These are phyloP conservation scores for Xenus cinereus DNA, from an alignment of 2,113 vertebrate genomes.

Conservation along the genomic window DNA sequence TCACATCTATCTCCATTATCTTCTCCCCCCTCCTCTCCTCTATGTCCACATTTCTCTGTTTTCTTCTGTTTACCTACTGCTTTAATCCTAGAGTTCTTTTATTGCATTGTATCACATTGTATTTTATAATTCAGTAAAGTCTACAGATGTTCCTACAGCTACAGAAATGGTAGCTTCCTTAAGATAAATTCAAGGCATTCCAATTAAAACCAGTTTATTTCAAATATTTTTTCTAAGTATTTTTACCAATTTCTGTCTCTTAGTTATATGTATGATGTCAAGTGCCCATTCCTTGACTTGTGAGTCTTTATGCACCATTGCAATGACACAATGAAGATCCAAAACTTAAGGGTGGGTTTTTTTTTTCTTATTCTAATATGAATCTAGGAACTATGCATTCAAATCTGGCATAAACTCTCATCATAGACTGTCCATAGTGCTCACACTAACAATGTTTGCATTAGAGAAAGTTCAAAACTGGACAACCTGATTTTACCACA, in stretches of 20 bases:
- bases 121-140: not conserved
- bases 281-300: not conserved
- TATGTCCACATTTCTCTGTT: not conserved
- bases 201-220: not conserved
- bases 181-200: not conserved
- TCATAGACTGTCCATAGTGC: not conserved
- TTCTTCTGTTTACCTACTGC: not conserved
- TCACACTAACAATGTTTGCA: not conserved
- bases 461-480: not conserved
- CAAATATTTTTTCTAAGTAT: not conserved
- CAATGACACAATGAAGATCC: not conserved
- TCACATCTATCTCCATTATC: not conserved
- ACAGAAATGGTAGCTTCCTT: not conserved
- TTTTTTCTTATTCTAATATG: not conserved
- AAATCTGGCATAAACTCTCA: not conserved
- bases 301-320: not conserved
- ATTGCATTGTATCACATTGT: not conserved
- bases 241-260: not conserved
- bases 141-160: not conserved
- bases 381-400: not conserved
- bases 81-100: not conserved
- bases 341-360: not conserved
- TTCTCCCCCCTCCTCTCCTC: not conserved
- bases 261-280: not conserved
- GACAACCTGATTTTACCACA: not conserved